Conservation (phyloP, 2,888 invertebrate genomes). For the Priocnemis perturbator region DNA sequence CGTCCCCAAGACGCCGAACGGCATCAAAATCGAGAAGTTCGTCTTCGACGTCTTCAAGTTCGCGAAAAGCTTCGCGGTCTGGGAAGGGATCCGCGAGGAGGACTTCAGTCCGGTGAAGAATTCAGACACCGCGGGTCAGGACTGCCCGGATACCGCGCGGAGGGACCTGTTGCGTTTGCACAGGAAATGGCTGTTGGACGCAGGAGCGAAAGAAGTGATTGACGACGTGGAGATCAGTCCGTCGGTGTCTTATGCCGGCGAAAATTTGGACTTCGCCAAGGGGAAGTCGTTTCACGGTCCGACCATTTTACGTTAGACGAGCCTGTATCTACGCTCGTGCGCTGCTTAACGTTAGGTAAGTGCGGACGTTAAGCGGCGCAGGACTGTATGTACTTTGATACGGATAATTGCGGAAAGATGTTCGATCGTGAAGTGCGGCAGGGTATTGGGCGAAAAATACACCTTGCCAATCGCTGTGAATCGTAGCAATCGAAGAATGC, state of each 20-base stretch:
- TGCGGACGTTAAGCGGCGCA: too few relatives aligned
- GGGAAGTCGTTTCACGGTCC: slow-evolving; percentile 84
- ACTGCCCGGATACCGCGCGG: slow-evolving; percentile 92
- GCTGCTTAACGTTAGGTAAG: too few relatives aligned
- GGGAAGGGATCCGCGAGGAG: slow-evolving; percentile 92
- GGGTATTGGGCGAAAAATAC: too few relatives aligned
- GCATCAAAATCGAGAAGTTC: slow-evolving; percentile 99
- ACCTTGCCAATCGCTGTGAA: too few relatives aligned
- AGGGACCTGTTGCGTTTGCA: slow-evolving; percentile 87
- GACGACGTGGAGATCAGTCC: slow-evolving; percentile 93
- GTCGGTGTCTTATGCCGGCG: slow-evolving; percentile 92
- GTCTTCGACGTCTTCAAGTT: slow-evolving; percentile 99
- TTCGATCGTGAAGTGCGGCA: too few relatives aligned
- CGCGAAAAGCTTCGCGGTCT: slow-evolving; percentile 91
- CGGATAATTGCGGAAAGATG: too few relatives aligned
- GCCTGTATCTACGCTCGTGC: too few relatives aligned
- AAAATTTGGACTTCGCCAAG: slow-evolving; percentile 83
- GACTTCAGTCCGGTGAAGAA: slow-evolving; percentile 99
- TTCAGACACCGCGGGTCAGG: slow-evolving; percentile 89
- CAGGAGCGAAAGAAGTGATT: slow-evolving; percentile 85
- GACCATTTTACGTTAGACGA: slow-evolving; percentile 46
- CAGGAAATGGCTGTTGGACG: slow-evolving; percentile 85
- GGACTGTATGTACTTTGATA: too few relatives aligned
- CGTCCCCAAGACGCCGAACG: slow-evolving; percentile 90
- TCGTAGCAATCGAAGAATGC: too few relatives aligned